These are phyloP conservation scores for Pentalonia nigronervosa DNA, from an alignment of 1,140 invertebrate genomes.

Conservation along the genomic window DNA sequence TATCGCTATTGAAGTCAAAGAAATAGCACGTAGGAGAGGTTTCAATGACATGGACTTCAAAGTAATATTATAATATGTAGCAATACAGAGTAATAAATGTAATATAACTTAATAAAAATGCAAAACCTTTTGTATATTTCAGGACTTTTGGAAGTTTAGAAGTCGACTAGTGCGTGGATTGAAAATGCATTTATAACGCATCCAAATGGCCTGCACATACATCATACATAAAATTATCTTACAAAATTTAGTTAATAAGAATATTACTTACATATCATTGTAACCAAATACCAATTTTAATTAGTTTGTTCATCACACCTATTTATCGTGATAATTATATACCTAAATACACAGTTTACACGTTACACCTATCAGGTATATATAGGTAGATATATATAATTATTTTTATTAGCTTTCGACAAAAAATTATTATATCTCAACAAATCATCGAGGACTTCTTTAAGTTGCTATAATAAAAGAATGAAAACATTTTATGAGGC, in stretches of 20 bases:
- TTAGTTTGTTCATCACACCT: neutral
- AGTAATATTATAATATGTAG: neutral
- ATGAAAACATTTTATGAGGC: too few species aligned
- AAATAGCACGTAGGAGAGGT: constrained; percentile 64
- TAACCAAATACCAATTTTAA: neutral
- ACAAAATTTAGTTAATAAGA: neutral
- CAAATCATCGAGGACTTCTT: too few species aligned
- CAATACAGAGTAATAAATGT: neutral
- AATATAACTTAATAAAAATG: neutral
- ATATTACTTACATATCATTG: neutral
- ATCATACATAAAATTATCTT: neutral
- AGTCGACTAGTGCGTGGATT: constrained; percentile 29
- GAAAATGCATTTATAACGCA: constrained; percentile 27
- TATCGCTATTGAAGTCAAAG: constrained; percentile 74
- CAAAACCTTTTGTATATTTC: neutral
- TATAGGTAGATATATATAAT: too few species aligned
- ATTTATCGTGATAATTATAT: neutral
- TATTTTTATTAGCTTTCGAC: neutral
- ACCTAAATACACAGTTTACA: neutral
- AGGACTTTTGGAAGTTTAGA: constrained; percentile 39
- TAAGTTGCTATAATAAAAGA: too few species aligned
- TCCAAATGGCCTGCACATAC: neutral
- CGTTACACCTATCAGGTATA: too few species aligned
- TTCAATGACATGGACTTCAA: constrained; percentile 42
- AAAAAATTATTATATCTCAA: too few species aligned